These are phyloP conservation scores for Ectobius pallidus DNA, from an alignment of 2,888 invertebrate species.

Conservation along the genomic window DNA sequence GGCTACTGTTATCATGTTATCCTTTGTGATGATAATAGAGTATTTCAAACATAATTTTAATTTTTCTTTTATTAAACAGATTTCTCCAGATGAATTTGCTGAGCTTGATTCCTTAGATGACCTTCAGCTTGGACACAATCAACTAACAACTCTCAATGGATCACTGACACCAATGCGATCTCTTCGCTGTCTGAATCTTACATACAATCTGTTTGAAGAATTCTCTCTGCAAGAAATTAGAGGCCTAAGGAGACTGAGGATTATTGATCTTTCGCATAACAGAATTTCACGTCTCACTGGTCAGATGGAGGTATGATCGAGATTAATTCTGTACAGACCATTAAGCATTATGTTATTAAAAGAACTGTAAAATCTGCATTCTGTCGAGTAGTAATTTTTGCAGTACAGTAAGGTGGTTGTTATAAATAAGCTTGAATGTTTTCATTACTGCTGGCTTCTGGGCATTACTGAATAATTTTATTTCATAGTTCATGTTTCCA, in stretches of 20 bases:
- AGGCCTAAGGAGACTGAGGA: conserved; percentile 70
- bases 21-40: no score
- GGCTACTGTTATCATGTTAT: no score
- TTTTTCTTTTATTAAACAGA: conserved; percentile 54
- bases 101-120: conserved; percentile 72
- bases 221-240: conserved; percentile 82
- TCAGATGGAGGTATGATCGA: conserved; percentile 67
- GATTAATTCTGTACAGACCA: no score
- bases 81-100: conserved; percentile 76
- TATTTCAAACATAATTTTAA: no score
- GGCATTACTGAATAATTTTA: no score
- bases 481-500: no score
- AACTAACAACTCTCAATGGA: conserved; percentile 72
- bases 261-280: conserved; percentile 79
- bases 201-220: conserved; percentile 74
- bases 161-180: conserved; percentile 72
- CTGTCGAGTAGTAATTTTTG: no score
- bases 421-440: no score
- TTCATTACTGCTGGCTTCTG: no score
- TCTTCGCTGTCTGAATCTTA: conserved; percentile 73
- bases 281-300: conserved; percentile 70
- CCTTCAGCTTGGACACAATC: conserved; percentile 75
- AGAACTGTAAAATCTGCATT: no score
- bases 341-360: no score
- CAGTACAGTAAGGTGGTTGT: no score